Conservation (phyloP, 2,888 invertebrate species). For the Euproctis similis region DNA sequence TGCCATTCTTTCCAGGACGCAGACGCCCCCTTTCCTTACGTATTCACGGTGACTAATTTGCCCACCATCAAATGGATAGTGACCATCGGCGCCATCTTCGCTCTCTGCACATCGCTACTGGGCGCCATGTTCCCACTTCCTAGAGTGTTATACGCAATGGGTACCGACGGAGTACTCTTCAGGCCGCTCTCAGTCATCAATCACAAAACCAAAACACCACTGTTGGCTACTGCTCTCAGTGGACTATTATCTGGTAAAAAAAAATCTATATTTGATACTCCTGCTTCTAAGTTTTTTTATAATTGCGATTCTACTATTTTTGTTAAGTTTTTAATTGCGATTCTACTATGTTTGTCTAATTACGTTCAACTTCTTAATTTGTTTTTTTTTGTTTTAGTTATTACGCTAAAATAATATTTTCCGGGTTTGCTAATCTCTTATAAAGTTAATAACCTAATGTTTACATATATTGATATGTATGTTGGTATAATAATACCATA, state of each 20-base stretch:
- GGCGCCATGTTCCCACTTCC: constrained; percentile 94
- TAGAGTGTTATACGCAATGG: constrained; percentile 92
- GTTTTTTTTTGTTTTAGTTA: too few species aligned
- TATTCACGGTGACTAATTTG: constrained; percentile 86
- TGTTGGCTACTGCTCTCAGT: constrained; percentile 84
- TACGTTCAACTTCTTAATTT: too few species aligned
- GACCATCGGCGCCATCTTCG: constrained; percentile 92
- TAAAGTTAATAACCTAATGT: too few species aligned
- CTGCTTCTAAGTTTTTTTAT: too few species aligned
- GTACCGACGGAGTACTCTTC: constrained; percentile 90
- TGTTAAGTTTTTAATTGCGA: too few species aligned
- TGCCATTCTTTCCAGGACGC: constrained; percentile 73
- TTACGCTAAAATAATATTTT: too few species aligned
- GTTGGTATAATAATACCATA: too few species aligned
- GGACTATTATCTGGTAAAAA: constrained; percentile 82
- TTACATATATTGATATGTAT: too few species aligned
- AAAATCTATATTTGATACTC: too few species aligned
- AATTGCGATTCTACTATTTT: too few species aligned
- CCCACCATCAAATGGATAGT: constrained; percentile 90
- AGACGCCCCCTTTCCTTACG: constrained; percentile 91
- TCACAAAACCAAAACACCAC: constrained; percentile 84
- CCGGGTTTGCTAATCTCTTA: too few species aligned
- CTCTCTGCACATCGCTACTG: constrained; percentile 89
- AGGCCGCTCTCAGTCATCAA: constrained; percentile 81
- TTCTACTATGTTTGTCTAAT: too few species aligned